These are phyloP conservation scores for Tadarida brasiliensis DNA, from an alignment of 2,797 vertebrate genomes.

Conservation along the genomic window DNA sequence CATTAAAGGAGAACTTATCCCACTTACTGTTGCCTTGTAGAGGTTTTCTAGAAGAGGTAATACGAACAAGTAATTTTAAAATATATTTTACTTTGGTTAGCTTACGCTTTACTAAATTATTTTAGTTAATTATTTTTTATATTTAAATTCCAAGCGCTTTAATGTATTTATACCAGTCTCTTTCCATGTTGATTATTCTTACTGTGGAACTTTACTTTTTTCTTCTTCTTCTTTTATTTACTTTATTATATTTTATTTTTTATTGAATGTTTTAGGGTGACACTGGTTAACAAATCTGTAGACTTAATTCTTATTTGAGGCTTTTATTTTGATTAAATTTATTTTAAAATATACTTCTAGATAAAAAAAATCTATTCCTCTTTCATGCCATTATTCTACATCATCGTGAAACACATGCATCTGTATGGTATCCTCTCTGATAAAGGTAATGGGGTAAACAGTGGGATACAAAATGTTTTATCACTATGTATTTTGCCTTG, in stretches of 20 bases:
- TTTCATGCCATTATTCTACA: neutral
- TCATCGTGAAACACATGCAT: neutral
- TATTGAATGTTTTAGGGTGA: no score
- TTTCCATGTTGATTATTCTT: no score
- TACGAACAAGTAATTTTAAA: neutral
- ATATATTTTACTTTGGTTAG: neutral
- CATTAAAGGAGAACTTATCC: accelerated
- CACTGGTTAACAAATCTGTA: no score
- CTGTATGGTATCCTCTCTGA: neutral
- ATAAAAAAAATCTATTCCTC: neutral
- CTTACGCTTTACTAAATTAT: neutral
- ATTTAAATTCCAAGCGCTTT: neutral
- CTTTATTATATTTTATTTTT: no score
- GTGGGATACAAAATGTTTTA: neutral
- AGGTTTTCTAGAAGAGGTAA: neutral
- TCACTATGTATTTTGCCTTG: neutral
- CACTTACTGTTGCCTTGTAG: neutral
- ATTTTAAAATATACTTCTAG: neutral
- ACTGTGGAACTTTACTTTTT: no score
- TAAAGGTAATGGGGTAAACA: neutral
- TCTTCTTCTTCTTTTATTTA: no score
- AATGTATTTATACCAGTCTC: neutral
- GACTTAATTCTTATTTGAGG: neutral
- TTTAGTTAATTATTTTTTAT: neutral
- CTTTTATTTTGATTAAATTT: neutral